phyloP scores from a whole-genome alignment of 2,113 vertebrate genomes.

The Proterorhinus semilunaris region DNA sequence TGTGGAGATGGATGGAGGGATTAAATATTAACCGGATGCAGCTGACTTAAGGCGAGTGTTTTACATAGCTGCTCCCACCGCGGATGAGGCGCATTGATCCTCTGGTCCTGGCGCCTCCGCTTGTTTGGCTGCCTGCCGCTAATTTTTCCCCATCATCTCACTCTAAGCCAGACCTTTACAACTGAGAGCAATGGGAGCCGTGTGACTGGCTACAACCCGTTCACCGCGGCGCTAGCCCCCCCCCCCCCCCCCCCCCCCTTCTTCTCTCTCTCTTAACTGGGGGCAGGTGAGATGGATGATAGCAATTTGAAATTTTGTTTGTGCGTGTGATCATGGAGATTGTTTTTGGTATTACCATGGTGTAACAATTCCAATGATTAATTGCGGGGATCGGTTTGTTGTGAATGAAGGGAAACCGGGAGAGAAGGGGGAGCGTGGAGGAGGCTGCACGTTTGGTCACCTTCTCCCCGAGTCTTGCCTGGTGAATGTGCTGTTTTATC shows the following conservation, averaged over 20 bases:
- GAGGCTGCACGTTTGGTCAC: conserved; percentile 35
- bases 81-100: conserved; percentile 66
- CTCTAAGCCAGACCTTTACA: conserved; percentile 46
- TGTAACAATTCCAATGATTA: conserved; percentile 73
- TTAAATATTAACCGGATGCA: conserved; percentile 78
- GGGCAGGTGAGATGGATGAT: conserved; percentile 77
- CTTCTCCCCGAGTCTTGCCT: conserved; percentile 28
- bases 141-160: conserved; percentile 69
- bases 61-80: conserved; percentile 70
- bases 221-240: conserved; percentile 7
- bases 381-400: conserved; percentile 51
- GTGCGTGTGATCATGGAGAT: conserved; percentile 77
- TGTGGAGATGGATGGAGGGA: conserved; percentile 75
- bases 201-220: conserved; percentile 35
- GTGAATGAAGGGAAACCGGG: conserved; percentile 23
- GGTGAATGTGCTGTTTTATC: conserved; percentile 60
- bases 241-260: conserved; percentile 8
- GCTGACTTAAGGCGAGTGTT: conserved; percentile 77
- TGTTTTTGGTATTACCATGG: conserved; percentile 72
- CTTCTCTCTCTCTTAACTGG: conserved; percentile 30
- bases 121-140: conserved; percentile 65
- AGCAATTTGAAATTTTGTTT: conserved; percentile 78
- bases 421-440: conserved; percentile 10
- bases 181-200: conserved; percentile 18
- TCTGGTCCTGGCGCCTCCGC: conserved; percentile 51